A percentile compares a stretch with the other conserved stretches of the same genome.
These are phyloP conservation scores for Morpho deidamia DNA, from an alignment of 2,888 invertebrate genomes.

Conservation along the genomic window DNA sequence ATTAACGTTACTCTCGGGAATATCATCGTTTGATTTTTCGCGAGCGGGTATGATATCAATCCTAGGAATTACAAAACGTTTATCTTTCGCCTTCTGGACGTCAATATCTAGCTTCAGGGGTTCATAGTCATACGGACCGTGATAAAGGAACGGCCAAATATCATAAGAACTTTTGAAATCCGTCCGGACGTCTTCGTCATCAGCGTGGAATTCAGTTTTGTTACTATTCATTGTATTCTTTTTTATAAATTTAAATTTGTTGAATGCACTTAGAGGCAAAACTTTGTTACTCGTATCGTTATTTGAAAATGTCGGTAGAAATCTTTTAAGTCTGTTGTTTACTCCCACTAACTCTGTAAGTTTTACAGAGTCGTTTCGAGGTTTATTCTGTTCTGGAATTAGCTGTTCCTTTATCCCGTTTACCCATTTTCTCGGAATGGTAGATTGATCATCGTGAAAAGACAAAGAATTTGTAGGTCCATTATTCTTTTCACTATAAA, in stretches of 20 bases:
- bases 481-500: slow-evolving; percentile 37
- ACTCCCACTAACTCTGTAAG: not conserved
- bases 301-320: not conserved
- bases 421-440: not conserved
- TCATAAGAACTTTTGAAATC: slow-evolving; percentile 43
- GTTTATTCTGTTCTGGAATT: not conserved
- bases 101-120: slow-evolving; percentile 37
- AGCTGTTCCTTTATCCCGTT: not conserved
- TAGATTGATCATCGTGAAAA: too few relatives aligned
- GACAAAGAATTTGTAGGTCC: slow-evolving; percentile 24
- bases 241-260: not conserved
- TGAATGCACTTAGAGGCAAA: not conserved
- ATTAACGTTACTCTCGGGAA: slow-evolving; percentile 29
- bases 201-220: slow-evolving; percentile 39
- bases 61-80: slow-evolving; percentile 39
- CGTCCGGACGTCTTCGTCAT: slow-evolving; percentile 54
- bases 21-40: slow-evolving; percentile 32
- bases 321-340: too few relatives aligned
- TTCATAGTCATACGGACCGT: slow-evolving; percentile 51
- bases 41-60: slow-evolving; percentile 50
- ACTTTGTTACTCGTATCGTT: too few relatives aligned
- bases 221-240: slow-evolving; percentile 29
- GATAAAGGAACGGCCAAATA: slow-evolving; percentile 52
- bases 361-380: not conserved
- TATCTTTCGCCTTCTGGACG: slow-evolving; percentile 52